phyloP scores from a whole-genome alignment of 2,888 invertebrate genomes.

The Trichopria drosophilae region DNA sequence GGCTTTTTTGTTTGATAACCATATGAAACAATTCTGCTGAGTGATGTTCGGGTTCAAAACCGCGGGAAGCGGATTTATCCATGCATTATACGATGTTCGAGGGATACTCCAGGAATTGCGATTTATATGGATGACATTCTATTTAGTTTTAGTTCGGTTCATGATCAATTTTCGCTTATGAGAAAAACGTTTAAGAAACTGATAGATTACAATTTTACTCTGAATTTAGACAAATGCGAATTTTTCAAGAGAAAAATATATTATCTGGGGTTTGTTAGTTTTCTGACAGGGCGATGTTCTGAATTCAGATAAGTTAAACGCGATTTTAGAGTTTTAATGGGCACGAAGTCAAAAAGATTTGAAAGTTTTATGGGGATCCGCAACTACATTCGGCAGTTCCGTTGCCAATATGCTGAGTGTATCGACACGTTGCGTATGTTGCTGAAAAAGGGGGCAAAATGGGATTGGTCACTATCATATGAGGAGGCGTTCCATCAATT shows the following conservation, averaged over 20 bases:
- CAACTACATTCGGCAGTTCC: slow-evolving; percentile 14
- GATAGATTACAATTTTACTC: slow-evolving; percentile 33
- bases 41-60: slow-evolving; percentile 14
- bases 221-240: too few relatives aligned
- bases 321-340: slow-evolving; percentile 34
- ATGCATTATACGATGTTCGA: background rate
- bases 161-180: slow-evolving; percentile 1
- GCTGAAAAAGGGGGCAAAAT: background rate
- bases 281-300: slow-evolving; percentile 3
- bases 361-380: slow-evolving; percentile 29
- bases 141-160: background rate
- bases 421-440: slow-evolving; percentile 1
- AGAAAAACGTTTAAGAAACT: background rate
- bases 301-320: slow-evolving; percentile 25
- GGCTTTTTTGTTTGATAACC: background rate
- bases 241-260: slow-evolving; percentile 26
- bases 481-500: background rate
- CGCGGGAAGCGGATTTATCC: slow-evolving; percentile 14
- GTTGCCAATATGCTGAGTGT: background rate
- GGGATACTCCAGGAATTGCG: slow-evolving; percentile 33
- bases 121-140: slow-evolving; percentile 34
- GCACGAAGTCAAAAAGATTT: slow-evolving; percentile 38
- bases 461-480: slow-evolving; percentile 4
- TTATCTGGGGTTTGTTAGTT: slow-evolving; percentile 15
- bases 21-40: too few relatives aligned